Base-by-base conservation (phyloP, 2,888 invertebrate genomes). In the Anthophora plumipes region DNA sequence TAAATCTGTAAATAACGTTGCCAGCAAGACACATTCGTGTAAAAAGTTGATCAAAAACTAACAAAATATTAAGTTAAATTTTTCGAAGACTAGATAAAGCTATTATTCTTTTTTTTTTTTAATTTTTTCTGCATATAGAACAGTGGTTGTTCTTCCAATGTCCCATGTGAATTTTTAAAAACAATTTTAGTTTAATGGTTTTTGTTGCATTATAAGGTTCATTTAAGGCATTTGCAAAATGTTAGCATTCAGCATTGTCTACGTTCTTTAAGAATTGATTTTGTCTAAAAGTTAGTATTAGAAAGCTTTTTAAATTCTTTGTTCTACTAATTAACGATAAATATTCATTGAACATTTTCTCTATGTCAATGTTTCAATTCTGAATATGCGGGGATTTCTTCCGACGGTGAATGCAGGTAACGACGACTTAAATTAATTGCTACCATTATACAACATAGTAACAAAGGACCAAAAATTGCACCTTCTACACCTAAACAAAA, bases 401-500 rank as follows among this genome's bases (percentile, higher is more conserved):
- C 96, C 0, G 95, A 95, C 0, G 96, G 96, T 0, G 96, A 91
- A 31, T 92, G 90, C 46, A 93, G 86, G 66, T 93, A 93, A 69
- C 88, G 90, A 57, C 93, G 90, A 79, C 93, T 92, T 77, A 98
- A 95, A 93, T 98, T 98, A 84, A 98, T 96, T 20, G 97, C 97
- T 1, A 99, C 99, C 94, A 99, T 97, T 71, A 99, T 96, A 90
- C 97, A 97, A 93, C 99, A 99, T 0, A 99, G 95, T 66, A 99
- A 95, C 43, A 99, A 95, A 0, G 99, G 99, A 0, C 99, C 99
- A 78, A 99, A 96, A 86, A 99, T 98, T 1, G 99, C 99, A 0
- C 99, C 99, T 94, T 99, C 98, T 74, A 98, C 96, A 0, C 99
- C 99, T 86, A 99, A 94, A 95, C 98, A 99, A 94, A 99, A 98